Evolutionary conservation across 2,113 vertebrate species (phyloP).

Genomic region (Centropus bengalensis): DNA sequence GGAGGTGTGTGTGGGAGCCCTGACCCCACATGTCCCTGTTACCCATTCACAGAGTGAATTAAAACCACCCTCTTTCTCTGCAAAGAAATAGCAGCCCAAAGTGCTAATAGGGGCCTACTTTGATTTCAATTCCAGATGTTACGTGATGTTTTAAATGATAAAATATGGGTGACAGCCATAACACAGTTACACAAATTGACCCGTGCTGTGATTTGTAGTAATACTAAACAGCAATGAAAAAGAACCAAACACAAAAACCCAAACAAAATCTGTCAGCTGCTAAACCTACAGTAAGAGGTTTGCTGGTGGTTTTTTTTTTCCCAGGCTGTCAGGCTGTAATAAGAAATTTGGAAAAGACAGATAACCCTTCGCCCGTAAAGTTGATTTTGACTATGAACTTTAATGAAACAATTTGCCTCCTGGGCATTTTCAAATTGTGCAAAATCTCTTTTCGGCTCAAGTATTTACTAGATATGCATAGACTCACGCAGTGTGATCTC

Average conservation of each 20-base stretch:
- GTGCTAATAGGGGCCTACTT: background rate
- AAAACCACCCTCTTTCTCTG: background rate
- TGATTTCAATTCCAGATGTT: background rate
- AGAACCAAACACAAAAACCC: background rate
- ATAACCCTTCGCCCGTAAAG: conserved; percentile 37
- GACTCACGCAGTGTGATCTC: background rate
- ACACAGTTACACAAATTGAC: conserved; percentile 36
- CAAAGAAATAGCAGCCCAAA: background rate
- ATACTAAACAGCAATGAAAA: conserved; percentile 11
- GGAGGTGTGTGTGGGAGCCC: background rate
- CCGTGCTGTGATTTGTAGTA: conserved; percentile 37
- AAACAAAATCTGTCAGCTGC: background rate
- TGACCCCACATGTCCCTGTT: accelerated
- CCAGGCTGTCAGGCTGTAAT: background rate
- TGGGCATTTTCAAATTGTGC: conserved; percentile 41
- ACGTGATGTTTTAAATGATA: background rate
- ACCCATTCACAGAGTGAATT: background rate
- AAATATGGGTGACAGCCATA: background rate
- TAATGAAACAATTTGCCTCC: conserved; percentile 50
- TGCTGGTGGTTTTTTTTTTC: background rate
- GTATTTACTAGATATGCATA: background rate
- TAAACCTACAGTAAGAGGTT: conserved; percentile 12
- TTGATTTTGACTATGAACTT: conserved; percentile 55
- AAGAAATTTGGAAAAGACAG: conserved; percentile 35
- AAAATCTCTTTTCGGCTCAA: background rate